phyloP scores from a whole-genome alignment of 2,888 invertebrate species.

The Anoplius nigerrimus region DNA sequence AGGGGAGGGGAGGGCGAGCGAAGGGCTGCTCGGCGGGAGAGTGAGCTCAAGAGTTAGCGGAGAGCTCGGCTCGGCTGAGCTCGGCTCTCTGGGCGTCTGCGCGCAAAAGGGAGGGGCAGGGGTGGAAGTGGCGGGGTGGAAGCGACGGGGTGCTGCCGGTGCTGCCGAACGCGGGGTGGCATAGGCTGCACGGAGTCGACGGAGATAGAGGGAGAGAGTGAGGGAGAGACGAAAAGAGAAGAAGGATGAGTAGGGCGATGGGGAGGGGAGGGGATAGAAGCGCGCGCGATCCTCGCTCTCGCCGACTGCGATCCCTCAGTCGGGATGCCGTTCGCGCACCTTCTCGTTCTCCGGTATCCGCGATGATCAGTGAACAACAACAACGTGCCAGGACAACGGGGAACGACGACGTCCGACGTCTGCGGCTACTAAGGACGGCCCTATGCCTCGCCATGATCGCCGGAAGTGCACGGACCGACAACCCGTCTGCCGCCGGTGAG shows the following conservation, averaged over 20 bases:
- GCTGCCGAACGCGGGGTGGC: slow-evolving; percentile 1
- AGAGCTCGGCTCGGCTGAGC: too few species aligned
- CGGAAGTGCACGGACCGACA: slow-evolving; percentile 36
- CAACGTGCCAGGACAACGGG: slow-evolving; percentile 40
- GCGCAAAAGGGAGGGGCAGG: slow-evolving; percentile 36
- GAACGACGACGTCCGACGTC: slow-evolving; percentile 36
- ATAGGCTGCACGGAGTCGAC: too few species aligned
- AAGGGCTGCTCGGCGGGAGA: slow-evolving; percentile 19
- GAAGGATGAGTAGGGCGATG: slow-evolving; percentile 15
- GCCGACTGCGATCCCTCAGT: slow-evolving; percentile 66
- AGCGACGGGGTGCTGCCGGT: slow-evolving; percentile 10
- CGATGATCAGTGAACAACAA: slow-evolving; percentile 68
- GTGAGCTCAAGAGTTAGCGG: slow-evolving; percentile 37
- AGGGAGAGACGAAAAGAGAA: neutral
- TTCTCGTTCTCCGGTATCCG: slow-evolving; percentile 63
- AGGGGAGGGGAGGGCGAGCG: neutral
- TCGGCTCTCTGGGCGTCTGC: slow-evolving; percentile 41
- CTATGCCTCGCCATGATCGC: slow-evolving; percentile 47
- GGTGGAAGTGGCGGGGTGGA: slow-evolving; percentile 32
- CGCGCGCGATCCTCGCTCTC: slow-evolving; percentile 38
- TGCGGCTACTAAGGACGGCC: slow-evolving; percentile 42
- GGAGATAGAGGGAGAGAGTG: slow-evolving; percentile 24
- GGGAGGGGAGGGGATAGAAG: slow-evolving; percentile 33
- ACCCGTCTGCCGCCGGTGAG: slow-evolving; percentile 1
- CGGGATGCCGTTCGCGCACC: slow-evolving; percentile 74